Evolutionary conservation across 2,113 vertebrate species (phyloP).

Genomic region (Verasper variegatus): DNA sequence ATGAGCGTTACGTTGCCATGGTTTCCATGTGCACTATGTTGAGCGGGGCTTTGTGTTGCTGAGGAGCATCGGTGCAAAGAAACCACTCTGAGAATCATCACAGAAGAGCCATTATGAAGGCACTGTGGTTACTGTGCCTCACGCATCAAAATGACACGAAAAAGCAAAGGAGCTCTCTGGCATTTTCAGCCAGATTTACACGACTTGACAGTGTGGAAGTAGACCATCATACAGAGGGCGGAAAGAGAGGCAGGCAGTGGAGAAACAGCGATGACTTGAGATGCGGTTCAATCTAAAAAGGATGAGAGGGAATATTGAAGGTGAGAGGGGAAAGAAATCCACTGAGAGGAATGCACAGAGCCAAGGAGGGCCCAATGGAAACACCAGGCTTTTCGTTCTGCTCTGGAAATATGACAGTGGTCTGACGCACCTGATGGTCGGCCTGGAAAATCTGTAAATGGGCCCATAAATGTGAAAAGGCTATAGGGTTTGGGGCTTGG

Average conservation of each 20-base stretch:
- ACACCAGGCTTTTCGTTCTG: slow-evolving; percentile 34
- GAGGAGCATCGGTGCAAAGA: slow-evolving; percentile 1
- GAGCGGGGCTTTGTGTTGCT: slow-evolving; percentile 10
- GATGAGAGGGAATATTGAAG: slow-evolving; percentile 54
- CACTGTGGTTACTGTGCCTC: slow-evolving; percentile 11
- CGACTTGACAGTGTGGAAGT: slow-evolving; percentile 42
- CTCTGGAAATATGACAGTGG: slow-evolving; percentile 52
- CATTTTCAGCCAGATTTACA: slow-evolving; percentile 23
- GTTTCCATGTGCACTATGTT: slow-evolving; percentile 4
- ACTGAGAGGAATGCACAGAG: slow-evolving; percentile 14
- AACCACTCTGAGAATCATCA: neutral
- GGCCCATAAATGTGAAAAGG: slow-evolving; percentile 45
- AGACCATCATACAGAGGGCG: slow-evolving; percentile 40
- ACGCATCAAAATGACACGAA: slow-evolving; percentile 9
- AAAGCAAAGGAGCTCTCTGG: slow-evolving; percentile 10
- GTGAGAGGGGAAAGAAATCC: slow-evolving; percentile 54
- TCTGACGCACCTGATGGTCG: slow-evolving; percentile 51
- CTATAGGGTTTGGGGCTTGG: slow-evolving; percentile 34
- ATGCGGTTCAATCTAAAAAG: slow-evolving; percentile 25
- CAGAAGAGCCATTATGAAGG: neutral
- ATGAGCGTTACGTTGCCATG: neutral
- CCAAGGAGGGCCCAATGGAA: slow-evolving; percentile 56
- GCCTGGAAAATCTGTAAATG: slow-evolving; percentile 59
- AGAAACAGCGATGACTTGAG: slow-evolving; percentile 20
- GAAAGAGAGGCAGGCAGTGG: slow-evolving; percentile 27